Evolutionary conservation across 2,888 invertebrate genomes (phyloP).

Genomic region (Drosophila multiciliata): DNA sequence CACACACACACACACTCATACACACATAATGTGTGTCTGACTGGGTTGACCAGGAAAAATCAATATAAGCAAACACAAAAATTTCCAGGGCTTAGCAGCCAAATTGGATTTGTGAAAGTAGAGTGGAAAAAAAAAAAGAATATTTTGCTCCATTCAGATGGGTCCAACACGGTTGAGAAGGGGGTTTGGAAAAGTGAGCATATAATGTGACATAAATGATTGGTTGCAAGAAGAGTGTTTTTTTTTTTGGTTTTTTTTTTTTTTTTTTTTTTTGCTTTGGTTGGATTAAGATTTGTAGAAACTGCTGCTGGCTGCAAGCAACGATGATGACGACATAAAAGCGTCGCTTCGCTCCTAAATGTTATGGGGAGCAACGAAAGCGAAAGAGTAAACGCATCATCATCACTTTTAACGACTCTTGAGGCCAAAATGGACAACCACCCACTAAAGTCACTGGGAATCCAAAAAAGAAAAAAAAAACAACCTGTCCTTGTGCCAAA

Average conservation of each 20-base stretch:
- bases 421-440: slow-evolving; percentile 24
- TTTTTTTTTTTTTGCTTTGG: slow-evolving; percentile 9
- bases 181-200: slow-evolving; percentile 47
- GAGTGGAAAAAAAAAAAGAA: slow-evolving; percentile 31
- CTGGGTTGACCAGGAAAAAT: slow-evolving; percentile 55
- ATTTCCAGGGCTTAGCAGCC: slow-evolving; percentile 73
- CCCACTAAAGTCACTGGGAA: neutral
- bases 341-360: slow-evolving; percentile 47
- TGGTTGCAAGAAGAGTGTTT: slow-evolving; percentile 20
- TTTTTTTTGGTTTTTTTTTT: neutral
- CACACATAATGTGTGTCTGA: neutral
- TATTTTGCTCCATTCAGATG: slow-evolving; percentile 20
- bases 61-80: slow-evolving; percentile 75
- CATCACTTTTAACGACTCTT: slow-evolving; percentile 72
- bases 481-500: slow-evolving; percentile 37
- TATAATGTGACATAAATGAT: slow-evolving; percentile 66
- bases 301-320: slow-evolving; percentile 26
- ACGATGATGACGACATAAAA: slow-evolving; percentile 55
- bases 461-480: neutral
- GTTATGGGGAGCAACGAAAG: slow-evolving; percentile 53
- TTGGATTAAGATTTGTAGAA: slow-evolving; percentile 54
- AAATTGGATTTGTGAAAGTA: slow-evolving; percentile 76
- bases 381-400: slow-evolving; percentile 72
- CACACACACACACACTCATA: neutral
- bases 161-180: slow-evolving; percentile 5